Conservation (phyloP, 2,888 invertebrate species). For the Scrobipalpa costella region DNA sequence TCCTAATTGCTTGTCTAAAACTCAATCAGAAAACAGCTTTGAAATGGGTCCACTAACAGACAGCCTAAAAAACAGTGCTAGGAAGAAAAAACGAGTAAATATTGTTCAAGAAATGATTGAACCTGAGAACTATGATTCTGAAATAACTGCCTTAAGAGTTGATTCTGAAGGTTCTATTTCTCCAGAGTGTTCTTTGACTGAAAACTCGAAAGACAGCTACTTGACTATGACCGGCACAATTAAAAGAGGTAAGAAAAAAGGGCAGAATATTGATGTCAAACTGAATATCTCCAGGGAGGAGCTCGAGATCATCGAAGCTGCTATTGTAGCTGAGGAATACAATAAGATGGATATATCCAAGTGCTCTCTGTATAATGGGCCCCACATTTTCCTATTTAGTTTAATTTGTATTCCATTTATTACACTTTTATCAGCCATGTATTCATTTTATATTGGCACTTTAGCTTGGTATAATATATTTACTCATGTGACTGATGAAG, state of each 20-base stretch:
- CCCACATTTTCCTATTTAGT: slow-evolving; percentile 84
- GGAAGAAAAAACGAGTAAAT: slow-evolving; percentile 83
- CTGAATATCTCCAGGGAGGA: slow-evolving; percentile 87
- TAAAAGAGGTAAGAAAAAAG: slow-evolving; percentile 86
- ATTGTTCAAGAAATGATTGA: slow-evolving; percentile 79
- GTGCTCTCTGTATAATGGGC: slow-evolving; percentile 81
- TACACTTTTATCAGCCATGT: slow-evolving; percentile 81
- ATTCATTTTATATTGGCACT: slow-evolving; percentile 88
- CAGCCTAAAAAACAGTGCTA: slow-evolving; percentile 71
- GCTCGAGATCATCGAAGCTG: slow-evolving; percentile 84
- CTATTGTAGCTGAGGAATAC: slow-evolving; percentile 80
- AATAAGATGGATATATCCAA: slow-evolving; percentile 80
- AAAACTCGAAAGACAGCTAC: slow-evolving; percentile 79
- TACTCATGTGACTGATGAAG: slow-evolving; percentile 85
- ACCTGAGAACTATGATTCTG: slow-evolving; percentile 66
- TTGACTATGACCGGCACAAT: slow-evolving; percentile 88
- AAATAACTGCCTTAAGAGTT: slow-evolving; percentile 62
- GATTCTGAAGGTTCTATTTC: slow-evolving; percentile 78
- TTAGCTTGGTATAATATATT: slow-evolving; percentile 89
- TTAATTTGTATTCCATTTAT: slow-evolving; percentile 85
- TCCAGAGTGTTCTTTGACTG: slow-evolving; percentile 80
- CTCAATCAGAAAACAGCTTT: slow-evolving; percentile 75
- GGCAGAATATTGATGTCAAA: slow-evolving; percentile 86
- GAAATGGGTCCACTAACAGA: slow-evolving; percentile 73
- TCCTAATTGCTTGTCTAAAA: slow-evolving; percentile 72